Evolutionary conservation across 2,888 invertebrate species (phyloP), one percentile per base, ranked within the genome.

Genomic region (Stenchaetothrips biformis): DNA sequence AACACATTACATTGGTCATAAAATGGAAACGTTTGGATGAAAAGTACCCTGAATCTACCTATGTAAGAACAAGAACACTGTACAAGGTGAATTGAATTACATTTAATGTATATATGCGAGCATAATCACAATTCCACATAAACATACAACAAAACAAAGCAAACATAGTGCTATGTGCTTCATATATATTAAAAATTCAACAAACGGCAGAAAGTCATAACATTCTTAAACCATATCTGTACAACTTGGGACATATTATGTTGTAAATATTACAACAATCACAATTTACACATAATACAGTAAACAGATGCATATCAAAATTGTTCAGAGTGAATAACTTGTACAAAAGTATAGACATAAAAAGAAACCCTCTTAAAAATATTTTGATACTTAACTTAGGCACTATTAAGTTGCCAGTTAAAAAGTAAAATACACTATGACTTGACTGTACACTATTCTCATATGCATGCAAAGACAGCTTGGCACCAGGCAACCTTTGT

Each of bases 221-320:
- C 67, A 74, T 11, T 11, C 7, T 25, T 74, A 2, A 11, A 74
- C 25, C 67, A 74, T 74, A 74, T 21, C 25, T 25, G 25, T 25
- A 7, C 21, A 74, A 25, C 11, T 25, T 13, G 6, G 25, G 11
- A 74, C 25, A 74, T 9, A n/a, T 74, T 25, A 25, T 25, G 67
- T 25, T 74, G 67, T 74, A 74, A 74, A 74, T 74, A 74, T 74
- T 74, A 74, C 67, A 74, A 74, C 67, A 74, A 74, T 74, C 67
- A 74, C 25, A 21, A 74, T 74, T 74, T 74, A 74, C 25, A 74
- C 25, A 59, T 74, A 74, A 21, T 25, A 25, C 7, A 21, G 25
- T n/a, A 74, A 21, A 74, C 67, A 74, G 21, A 25, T 74, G 8
- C 25, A 37, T 74, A 74, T 74, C 67, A 74, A 74, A 74, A 74